Evolutionary conservation across 2,888 invertebrate genomes (phyloP).

Genomic region (Adineta ricciae): DNA sequence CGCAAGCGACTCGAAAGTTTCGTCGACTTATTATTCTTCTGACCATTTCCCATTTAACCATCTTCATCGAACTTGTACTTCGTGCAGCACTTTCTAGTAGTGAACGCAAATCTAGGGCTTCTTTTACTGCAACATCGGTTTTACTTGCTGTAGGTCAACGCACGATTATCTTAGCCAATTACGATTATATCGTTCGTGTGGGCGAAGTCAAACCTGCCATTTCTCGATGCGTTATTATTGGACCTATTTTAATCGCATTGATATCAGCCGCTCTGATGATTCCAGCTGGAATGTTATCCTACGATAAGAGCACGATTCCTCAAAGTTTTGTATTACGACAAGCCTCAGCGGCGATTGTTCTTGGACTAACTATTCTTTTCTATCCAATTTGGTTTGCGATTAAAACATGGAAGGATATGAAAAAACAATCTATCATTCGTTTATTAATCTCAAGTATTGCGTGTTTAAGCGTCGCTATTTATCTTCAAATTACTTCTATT

Average conservation of each 20-base stretch:
- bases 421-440: neutral
- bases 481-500: neutral
- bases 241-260: neutral
- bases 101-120: neutral
- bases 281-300: neutral
- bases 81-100: neutral
- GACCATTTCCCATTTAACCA: neutral
- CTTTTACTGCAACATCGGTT: neutral
- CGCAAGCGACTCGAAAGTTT: neutral
- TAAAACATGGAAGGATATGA: neutral
- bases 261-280: neutral
- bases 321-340: neutral
- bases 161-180: neutral
- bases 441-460: neutral
- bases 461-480: neutral
- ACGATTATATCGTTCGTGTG: neutral
- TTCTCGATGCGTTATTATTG: neutral
- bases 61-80: neutral
- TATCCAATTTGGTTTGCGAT: neutral
- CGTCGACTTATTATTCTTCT: neutral
- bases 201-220: neutral
- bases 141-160: neutral
- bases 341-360: neutral
- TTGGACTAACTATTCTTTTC: neutral
- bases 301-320: neutral